These are phyloP conservation scores for Drepana falcataria DNA, from an alignment of 2,888 invertebrate genomes.

Conservation along the genomic window DNA sequence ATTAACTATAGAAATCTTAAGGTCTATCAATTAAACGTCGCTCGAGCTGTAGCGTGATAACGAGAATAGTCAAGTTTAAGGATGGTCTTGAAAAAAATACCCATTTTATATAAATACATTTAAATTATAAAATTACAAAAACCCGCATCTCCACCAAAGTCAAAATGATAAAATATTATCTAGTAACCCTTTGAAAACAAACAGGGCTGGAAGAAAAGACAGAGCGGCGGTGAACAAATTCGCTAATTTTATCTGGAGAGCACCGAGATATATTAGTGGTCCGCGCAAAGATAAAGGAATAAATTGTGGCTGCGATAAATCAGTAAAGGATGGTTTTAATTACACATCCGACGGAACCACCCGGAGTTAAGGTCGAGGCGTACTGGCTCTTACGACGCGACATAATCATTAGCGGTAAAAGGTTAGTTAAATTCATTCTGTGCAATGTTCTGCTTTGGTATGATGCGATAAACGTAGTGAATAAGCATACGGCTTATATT, in stretches of 20 bases:
- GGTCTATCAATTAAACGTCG: no score
- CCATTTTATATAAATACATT: not conserved
- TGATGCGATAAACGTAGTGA: no score
- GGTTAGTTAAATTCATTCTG: no score
- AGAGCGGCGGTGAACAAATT: conserved; percentile 53
- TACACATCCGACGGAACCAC: conserved; percentile 56
- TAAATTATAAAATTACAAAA: conserved; percentile 26
- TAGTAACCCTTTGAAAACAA: conserved; percentile 53
- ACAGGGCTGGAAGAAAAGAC: conserved; percentile 40
- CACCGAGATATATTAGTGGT: conserved; percentile 71
- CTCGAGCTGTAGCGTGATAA: no score
- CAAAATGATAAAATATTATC: conserved; percentile 47
- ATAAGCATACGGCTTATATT: no score
- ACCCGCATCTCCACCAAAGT: conserved; percentile 26
- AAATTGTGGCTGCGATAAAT: conserved; percentile 75
- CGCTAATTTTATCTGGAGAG: conserved; percentile 68
- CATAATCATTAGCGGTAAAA: no score
- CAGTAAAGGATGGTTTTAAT: conserved; percentile 76
- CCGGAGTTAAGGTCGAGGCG: conserved; percentile 22
- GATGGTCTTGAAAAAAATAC: no score
- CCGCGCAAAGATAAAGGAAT: conserved; percentile 74
- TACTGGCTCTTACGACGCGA: conserved; percentile 8
- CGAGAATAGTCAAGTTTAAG: no score
- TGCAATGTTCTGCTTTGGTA: no score
- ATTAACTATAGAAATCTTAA: no score